phyloP scores from a whole-genome alignment of 2,888 invertebrate species.

The Athalia circularis region DNA sequence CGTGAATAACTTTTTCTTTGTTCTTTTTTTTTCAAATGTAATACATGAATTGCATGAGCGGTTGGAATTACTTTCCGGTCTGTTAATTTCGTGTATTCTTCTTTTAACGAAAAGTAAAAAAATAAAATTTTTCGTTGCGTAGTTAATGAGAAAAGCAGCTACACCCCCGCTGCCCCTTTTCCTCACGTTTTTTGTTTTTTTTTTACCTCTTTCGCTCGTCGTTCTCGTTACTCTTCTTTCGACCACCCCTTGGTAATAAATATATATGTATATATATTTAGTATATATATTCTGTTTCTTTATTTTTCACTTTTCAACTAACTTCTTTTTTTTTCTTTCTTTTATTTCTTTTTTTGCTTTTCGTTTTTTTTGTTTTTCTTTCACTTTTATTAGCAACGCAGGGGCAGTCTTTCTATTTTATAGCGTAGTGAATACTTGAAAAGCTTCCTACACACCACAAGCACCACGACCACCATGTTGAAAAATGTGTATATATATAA shows the following conservation, averaged over 20 bases:
- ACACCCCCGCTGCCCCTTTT: no score
- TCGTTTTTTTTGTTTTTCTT: neutral
- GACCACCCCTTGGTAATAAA: neutral
- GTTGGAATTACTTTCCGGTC: conserved; percentile 2
- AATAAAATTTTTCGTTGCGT: no score
- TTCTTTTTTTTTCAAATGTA: no score
- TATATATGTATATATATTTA: neutral
- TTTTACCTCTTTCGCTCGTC: no score
- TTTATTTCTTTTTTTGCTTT: conserved; percentile 9
- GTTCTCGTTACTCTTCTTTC: neutral
- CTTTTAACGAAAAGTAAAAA: neutral
- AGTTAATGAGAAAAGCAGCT: no score
- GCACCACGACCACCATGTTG: conserved; percentile 4
- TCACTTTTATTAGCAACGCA: conserved; percentile 10
- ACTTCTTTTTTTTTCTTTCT: neutral
- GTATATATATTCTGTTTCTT: neutral
- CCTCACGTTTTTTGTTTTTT: neutral
- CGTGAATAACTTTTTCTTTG: no score
- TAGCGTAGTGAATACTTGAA: conserved; percentile 48
- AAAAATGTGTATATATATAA: neutral
- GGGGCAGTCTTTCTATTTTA: conserved; percentile 41
- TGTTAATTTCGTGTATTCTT: conserved; percentile 1
- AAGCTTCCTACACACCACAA: conserved; percentile 28
- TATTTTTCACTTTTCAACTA: neutral
- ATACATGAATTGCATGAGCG: no score